phyloP scores from a whole-genome alignment of 1,140 invertebrate genomes.

The Mycetomoellerius zeteki region DNA sequence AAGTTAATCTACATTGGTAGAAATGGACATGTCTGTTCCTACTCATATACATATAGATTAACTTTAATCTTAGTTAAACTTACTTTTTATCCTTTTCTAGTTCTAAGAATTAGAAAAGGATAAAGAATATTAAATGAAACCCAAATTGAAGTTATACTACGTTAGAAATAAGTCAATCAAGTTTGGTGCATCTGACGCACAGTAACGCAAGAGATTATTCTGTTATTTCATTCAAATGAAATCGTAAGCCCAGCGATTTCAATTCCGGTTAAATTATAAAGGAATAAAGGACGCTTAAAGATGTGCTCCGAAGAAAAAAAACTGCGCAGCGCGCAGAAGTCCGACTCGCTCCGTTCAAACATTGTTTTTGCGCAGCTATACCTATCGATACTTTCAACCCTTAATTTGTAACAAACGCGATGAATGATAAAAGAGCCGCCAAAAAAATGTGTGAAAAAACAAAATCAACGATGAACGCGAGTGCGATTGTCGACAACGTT shows the following conservation, averaged over 20 bases:
- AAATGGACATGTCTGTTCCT: no score
- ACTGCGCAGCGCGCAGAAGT: not conserved
- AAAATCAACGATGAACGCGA: not conserved
- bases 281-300: not conserved
- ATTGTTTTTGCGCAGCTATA: not conserved
- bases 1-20: no score
- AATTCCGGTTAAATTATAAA: not conserved
- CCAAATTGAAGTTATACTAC: no score
- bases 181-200: not conserved
- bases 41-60: no score
- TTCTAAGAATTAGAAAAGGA: no score
- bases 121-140: no score
- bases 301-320: no score
- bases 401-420: not conserved
- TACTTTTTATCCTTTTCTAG: no score
- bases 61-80: no score
- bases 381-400: not conserved
- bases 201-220: not conserved
- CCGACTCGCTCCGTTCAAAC: not conserved
- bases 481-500: not conserved
- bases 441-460: not conserved
- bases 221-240: not conserved
- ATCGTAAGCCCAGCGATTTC: not conserved
- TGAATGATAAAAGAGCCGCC: not conserved
- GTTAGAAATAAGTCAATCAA: no score